Conservation (phyloP, 2,113 vertebrate genomes). For the Scytalopus superciliaris region DNA sequence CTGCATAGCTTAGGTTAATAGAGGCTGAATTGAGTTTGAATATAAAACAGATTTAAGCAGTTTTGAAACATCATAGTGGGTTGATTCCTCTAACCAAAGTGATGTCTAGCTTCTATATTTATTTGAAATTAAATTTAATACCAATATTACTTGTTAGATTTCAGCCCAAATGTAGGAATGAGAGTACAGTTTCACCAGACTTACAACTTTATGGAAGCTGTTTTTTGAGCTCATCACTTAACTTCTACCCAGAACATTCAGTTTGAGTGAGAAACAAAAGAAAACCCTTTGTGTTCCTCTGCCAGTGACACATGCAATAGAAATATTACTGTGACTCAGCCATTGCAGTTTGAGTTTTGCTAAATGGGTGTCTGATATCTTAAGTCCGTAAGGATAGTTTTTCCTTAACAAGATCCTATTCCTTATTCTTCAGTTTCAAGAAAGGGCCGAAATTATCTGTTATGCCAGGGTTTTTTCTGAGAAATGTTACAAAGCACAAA, state of each 20-base stretch:
- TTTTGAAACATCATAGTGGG: background rate
- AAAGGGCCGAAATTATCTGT: background rate
- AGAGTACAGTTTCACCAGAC: background rate
- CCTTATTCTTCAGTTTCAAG: background rate
- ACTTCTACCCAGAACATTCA: background rate
- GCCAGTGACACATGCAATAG: background rate
- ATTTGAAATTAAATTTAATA: background rate
- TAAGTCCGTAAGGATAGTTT: background rate
- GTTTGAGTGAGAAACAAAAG: background rate
- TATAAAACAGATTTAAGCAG: background rate
- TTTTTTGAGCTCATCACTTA: background rate
- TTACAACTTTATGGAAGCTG: background rate
- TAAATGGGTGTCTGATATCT: background rate
- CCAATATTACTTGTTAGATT: background rate
- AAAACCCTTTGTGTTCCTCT: background rate
- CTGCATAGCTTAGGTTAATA: background rate
- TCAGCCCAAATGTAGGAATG: background rate
- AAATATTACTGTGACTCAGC: background rate
- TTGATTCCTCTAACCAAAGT: background rate
- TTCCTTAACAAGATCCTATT: background rate
- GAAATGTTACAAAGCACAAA: background rate
- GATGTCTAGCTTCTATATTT: background rate
- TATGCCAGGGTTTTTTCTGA: background rate
- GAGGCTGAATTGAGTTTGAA: background rate
- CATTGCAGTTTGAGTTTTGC: background rate